Percentiles rank a stretch among this genome's conserved stretches.
Evolutionary conservation across 2,888 invertebrate species (phyloP).

Genomic region (Polydrusus tereticollis): DNA sequence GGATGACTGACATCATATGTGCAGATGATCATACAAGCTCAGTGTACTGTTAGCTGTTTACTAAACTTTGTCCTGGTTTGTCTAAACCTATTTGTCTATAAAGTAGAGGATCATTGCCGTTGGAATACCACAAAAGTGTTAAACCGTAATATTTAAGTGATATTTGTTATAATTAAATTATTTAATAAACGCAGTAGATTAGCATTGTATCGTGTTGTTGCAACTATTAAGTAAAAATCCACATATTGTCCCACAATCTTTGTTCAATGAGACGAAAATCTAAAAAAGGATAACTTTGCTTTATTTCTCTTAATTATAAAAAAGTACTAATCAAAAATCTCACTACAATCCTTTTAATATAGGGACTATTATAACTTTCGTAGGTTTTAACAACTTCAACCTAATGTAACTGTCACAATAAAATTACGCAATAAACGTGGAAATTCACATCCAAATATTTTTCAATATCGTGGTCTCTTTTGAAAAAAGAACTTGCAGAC

Average conservation of each 20-base stretch:
- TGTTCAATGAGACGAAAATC: too few relatives aligned
- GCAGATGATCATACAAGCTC: neutral
- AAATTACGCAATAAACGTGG: too few relatives aligned
- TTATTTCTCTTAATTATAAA: too few relatives aligned
- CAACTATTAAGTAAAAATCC: neutral
- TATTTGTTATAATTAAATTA: slow-evolving; percentile 16
- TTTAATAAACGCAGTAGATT: neutral
- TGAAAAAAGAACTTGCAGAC: too few relatives aligned
- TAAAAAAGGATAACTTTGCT: too few relatives aligned
- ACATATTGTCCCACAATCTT: neutral
- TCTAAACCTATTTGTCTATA: neutral
- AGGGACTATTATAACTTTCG: too few relatives aligned
- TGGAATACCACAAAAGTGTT: neutral
- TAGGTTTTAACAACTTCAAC: too few relatives aligned
- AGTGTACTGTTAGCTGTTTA: neutral
- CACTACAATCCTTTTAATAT: too few relatives aligned
- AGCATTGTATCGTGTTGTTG: neutral
- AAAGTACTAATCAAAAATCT: too few relatives aligned
- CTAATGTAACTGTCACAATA: too few relatives aligned
- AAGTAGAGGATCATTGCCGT: neutral
- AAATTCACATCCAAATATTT: too few relatives aligned
- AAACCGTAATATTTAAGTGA: slow-evolving; percentile 10
- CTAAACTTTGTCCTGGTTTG: neutral
- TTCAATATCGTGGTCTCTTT: too few relatives aligned
- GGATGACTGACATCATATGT: neutral